Percentiles rank a stretch among this genome's conserved stretches.
phyloP scores from a whole-genome alignment of 2,113 vertebrate genomes.

The Clarias magur region DNA sequence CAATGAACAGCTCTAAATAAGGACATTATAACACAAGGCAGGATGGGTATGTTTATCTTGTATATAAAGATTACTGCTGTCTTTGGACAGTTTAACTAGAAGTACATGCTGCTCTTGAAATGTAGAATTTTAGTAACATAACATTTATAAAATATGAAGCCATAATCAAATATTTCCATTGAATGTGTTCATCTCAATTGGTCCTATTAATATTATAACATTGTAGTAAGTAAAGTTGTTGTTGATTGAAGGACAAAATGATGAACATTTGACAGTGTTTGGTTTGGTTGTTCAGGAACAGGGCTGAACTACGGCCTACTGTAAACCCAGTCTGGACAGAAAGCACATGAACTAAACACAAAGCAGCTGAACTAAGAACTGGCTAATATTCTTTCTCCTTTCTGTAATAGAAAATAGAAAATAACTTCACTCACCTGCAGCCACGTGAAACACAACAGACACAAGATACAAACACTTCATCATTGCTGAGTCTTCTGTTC shows the following conservation, averaged over 20 bases:
- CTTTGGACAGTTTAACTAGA: neutral
- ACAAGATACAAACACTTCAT: constrained; percentile 21
- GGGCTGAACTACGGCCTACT: neutral
- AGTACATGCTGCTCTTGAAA: too few species aligned
- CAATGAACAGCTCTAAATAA: neutral
- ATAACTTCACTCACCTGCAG: too few species aligned
- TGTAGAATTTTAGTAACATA: too few species aligned
- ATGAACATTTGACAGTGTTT: too few species aligned
- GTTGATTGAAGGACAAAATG: neutral
- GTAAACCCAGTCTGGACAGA: neutral
- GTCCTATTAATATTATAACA: neutral
- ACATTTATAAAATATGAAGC: too few species aligned
- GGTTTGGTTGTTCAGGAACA: too few species aligned
- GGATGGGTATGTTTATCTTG: neutral
- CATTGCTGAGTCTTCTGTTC: neutral
- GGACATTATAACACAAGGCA: too few species aligned
- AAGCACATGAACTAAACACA: neutral
- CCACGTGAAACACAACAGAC: too few species aligned
- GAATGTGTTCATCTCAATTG: too few species aligned
- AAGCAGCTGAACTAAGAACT: neutral
- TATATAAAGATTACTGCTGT: neutral
- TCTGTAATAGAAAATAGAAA: too few species aligned
- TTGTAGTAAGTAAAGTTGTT: neutral
- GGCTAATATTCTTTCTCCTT: neutral
- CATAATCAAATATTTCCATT: too few species aligned